A percentile compares a stretch with the other conserved stretches of the same genome.
Evolutionary conservation across 2,113 vertebrate genomes (phyloP).

Genomic region (Suncus etruscus): DNA sequence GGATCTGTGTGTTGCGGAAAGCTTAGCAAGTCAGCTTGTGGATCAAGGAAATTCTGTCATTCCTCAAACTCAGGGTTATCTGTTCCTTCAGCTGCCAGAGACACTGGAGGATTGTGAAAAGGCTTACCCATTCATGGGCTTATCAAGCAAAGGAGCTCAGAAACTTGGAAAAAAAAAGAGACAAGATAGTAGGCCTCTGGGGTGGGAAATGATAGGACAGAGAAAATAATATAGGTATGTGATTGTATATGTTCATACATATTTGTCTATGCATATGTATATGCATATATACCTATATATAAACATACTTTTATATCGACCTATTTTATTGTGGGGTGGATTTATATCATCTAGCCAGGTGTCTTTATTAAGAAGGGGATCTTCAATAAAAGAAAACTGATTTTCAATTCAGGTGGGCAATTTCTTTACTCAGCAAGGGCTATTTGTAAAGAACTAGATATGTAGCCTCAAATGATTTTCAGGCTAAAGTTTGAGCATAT

Average conservation of each 20-base stretch:
- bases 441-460: conserved; percentile 18
- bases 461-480: not conserved
- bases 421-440: not conserved
- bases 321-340: not conserved
- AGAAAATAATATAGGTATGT: not conserved
- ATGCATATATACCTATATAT: not conserved
- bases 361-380: conserved; percentile 15
- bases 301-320: not conserved
- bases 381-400: conserved; percentile 20
- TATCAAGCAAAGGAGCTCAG: conserved; percentile 61
- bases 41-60: conserved; percentile 61
- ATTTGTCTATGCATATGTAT: no score
- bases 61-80: conserved; percentile 54
- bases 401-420: not conserved
- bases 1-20: not conserved
- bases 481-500: not conserved
- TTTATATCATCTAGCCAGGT: conserved; percentile 7
- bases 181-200: conserved; percentile 40
- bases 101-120: conserved; percentile 57
- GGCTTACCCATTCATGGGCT: conserved; percentile 30
- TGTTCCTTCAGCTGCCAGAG: conserved; percentile 45
- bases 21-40: conserved; percentile 18
- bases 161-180: conserved; percentile 45
- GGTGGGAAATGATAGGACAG: not conserved
- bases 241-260: not conserved